Evolutionary conservation across 2,888 invertebrate species (phyloP).

Genomic region (Noctuana brunneofusca): DNA sequence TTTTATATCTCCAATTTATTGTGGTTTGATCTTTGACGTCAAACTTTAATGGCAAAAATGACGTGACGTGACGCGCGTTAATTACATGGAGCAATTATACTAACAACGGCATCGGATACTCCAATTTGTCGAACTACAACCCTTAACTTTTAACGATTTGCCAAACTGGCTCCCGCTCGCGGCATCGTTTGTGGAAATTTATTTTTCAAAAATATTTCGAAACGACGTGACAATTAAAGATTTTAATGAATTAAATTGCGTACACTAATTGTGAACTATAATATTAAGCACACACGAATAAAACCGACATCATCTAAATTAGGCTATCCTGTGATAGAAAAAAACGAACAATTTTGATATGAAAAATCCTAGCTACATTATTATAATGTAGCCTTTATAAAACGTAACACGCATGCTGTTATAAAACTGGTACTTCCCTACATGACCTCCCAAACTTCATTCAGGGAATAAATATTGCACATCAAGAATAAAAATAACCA

Average conservation of each 20-base stretch:
- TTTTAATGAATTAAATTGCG: neutral
- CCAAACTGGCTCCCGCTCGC: conserved; percentile 25
- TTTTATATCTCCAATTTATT: conserved; percentile 22
- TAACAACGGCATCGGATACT: conserved; percentile 35
- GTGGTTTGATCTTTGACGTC: conserved; percentile 30
- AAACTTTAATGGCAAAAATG: conserved; percentile 33
- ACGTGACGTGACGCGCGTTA: conserved; percentile 32
- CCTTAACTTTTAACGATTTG: conserved; percentile 35
- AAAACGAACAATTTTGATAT: no score
- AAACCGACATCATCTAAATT: no score
- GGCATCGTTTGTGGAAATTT: conserved; percentile 3
- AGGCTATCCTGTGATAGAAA: no score
- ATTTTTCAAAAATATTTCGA: conserved; percentile 2
- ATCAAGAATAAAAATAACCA: no score
- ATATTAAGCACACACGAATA: no score
- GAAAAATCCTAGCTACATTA: no score
- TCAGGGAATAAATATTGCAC: no score
- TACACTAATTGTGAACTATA: no score
- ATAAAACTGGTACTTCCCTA: no score
- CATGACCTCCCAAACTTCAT: no score
- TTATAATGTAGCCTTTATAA: no score
- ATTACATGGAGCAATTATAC: conserved; percentile 35
- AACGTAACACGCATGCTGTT: no score
- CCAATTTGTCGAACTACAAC: conserved; percentile 35
- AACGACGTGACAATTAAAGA: neutral